phyloP scores from a whole-genome alignment of 2,113 vertebrate genomes.

The Orthonyx spaldingii region DNA sequence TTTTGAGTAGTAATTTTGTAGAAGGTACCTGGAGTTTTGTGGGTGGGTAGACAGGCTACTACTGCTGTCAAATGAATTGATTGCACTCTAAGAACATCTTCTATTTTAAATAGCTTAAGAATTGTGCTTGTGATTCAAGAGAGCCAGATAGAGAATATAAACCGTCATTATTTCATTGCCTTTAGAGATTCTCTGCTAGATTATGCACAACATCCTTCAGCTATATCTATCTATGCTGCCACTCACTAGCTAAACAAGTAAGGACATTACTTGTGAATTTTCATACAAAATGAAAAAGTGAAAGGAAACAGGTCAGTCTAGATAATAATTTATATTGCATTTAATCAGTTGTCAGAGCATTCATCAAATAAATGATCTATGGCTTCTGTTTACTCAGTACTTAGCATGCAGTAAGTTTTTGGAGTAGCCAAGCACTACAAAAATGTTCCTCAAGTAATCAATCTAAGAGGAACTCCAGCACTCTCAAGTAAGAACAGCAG shows the following conservation, averaged over 20 bases:
- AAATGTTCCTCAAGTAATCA: not conserved
- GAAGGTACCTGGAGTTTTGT: not conserved
- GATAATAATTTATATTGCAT: not conserved
- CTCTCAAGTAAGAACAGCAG: not conserved
- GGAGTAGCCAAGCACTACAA: not conserved
- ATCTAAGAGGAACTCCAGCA: not conserved
- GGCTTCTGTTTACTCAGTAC: not conserved
- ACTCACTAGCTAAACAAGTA: not conserved
- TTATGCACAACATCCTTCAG: not conserved
- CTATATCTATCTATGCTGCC: not conserved
- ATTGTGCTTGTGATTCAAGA: not conserved
- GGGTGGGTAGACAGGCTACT: not conserved
- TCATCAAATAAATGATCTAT: not conserved
- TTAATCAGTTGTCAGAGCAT: not conserved
- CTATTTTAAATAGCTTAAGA: not conserved
- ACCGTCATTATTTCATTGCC: not conserved
- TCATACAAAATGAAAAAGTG: not conserved
- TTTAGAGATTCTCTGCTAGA: not conserved
- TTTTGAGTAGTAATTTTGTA: not conserved
- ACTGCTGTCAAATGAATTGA: not conserved
- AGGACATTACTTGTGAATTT: not conserved
- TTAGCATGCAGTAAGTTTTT: not conserved
- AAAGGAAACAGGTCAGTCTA: not conserved
- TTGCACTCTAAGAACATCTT: not conserved
- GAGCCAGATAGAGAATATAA: not conserved